Conservation (phyloP, 2,888 invertebrate species). For the Agrotis clavis region DNA sequence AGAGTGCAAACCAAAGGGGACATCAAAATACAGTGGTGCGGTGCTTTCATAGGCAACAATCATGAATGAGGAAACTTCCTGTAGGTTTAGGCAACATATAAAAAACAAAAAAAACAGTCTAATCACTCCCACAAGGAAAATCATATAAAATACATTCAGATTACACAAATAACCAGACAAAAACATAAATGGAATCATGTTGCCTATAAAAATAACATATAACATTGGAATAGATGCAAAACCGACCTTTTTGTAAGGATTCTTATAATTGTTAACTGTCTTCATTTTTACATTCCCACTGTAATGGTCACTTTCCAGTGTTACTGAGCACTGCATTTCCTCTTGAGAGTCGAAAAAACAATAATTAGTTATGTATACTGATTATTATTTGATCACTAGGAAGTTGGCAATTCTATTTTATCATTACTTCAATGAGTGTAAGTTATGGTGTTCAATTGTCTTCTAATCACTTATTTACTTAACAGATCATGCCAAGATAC, state of each 20-base stretch:
- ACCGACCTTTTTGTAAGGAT: conserved; percentile 89
- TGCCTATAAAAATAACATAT: conserved; percentile 76
- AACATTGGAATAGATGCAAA: conserved; percentile 66
- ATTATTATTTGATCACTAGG: conserved; percentile 57
- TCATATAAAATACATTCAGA: conserved; percentile 31
- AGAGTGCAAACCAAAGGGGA: conserved; percentile 77
- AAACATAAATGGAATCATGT: conserved; percentile 66
- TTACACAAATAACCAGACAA: conserved; percentile 52
- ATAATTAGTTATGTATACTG: conserved; percentile 67
- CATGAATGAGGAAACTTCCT: conserved; percentile 61
- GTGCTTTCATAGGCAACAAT: conserved; percentile 83
- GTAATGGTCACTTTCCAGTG: conserved; percentile 85
- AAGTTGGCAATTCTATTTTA: conserved; percentile 46
- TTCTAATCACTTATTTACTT: conserved; percentile 45
- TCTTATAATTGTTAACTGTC: conserved; percentile 87
- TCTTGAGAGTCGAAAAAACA: conserved; percentile 85
- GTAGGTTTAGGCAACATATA: conserved; percentile 30
- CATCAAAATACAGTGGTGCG: conserved; percentile 72
- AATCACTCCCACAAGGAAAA: conserved; percentile 42
- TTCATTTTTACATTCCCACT: conserved; percentile 87
- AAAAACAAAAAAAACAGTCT: conserved; percentile 34
- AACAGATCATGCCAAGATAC: conserved; percentile 53
- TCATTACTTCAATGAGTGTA: conserved; percentile 38
- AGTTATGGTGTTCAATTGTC: conserved; percentile 50
- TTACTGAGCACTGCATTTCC: conserved; percentile 89